These are phyloP conservation scores for Zeus faber DNA, from an alignment of 2,113 vertebrate species.

Conservation along the genomic window DNA sequence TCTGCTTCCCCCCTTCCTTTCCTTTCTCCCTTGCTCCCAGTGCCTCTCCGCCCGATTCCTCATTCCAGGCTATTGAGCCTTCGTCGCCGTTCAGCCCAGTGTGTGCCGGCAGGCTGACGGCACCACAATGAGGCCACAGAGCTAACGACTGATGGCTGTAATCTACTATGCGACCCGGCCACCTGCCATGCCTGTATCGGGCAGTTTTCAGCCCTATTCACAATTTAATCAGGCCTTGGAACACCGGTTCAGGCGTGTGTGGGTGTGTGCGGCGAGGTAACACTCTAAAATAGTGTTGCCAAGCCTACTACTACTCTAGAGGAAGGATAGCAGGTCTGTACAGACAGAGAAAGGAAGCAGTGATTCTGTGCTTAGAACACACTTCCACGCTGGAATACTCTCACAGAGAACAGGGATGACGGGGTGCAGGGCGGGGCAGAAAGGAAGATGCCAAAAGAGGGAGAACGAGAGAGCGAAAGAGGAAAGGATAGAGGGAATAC, in stretches of 20 bases:
- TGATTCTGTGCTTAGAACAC: too few species aligned
- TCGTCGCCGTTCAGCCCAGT: slow-evolving; percentile 20
- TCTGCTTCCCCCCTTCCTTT: too few species aligned
- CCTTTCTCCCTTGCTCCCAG: too few species aligned
- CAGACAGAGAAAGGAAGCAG: too few species aligned
- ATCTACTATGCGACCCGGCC: slow-evolving; percentile 64
- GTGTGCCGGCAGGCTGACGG: slow-evolving; percentile 20
- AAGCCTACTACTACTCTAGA: too few species aligned
- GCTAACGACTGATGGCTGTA: slow-evolving; percentile 64
- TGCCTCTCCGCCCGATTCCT: background rate
- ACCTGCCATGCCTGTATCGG: too few species aligned
- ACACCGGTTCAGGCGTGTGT: too few species aligned
- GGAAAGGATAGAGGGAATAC: background rate
- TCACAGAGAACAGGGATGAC: slow-evolving; percentile 12
- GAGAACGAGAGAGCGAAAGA: background rate
- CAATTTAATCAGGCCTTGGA: background rate
- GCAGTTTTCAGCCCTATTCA: too few species aligned
- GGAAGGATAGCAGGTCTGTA: too few species aligned
- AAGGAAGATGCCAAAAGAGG: background rate
- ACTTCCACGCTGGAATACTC: too few species aligned
- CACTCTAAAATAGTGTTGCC: too few species aligned
- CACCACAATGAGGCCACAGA: slow-evolving; percentile 63
- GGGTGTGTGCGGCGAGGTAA: too few species aligned
- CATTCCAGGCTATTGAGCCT: slow-evolving; percentile 51
- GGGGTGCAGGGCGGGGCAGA: slow-evolving; percentile 6